Conservation (phyloP, 2,888 invertebrate species). For the Neria commutata region DNA sequence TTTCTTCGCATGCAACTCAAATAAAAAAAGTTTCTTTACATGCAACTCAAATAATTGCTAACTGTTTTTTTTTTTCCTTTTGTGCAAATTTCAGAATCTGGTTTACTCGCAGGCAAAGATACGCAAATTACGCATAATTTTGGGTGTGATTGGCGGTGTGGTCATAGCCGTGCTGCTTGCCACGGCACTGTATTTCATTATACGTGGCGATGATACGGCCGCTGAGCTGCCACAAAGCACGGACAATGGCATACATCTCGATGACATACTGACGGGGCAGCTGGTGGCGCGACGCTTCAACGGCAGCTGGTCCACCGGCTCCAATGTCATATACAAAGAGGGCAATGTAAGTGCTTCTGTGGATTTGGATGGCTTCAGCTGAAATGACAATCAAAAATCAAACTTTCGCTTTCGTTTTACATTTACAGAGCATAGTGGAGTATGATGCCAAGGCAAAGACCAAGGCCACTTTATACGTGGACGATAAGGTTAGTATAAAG, state of each 20-base stretch:
- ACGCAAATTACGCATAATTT: conserved; percentile 65
- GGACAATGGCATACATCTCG: conserved; percentile 65
- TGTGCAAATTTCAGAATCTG: conserved; percentile 70
- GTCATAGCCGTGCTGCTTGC: conserved; percentile 66
- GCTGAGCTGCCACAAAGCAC: conserved; percentile 15
- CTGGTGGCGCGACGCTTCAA: conserved; percentile 74
- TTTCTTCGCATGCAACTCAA: no score
- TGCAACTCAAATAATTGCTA: neutral
- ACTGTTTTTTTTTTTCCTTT: conserved; percentile 1
- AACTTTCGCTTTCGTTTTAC: conserved; percentile 14
- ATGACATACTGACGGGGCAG: conserved; percentile 74
- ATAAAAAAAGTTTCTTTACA: no score
- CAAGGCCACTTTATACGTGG: conserved; percentile 39
- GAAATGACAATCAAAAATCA: conserved; percentile 31
- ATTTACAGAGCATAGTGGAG: conserved; percentile 49
- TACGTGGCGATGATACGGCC: conserved; percentile 54
- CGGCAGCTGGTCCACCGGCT: conserved; percentile 79
- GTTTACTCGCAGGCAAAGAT: conserved; percentile 66
- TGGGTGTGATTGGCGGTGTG: conserved; percentile 66
- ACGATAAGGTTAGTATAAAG: conserved; percentile 35
- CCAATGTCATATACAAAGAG: conserved; percentile 70
- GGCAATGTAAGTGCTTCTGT: conserved; percentile 39
- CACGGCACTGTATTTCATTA: conserved; percentile 67
- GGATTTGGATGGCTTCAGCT: conserved; percentile 7
- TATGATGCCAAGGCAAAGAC: conserved; percentile 42